Conservation (phyloP, 2,888 invertebrate genomes). For the Apodemia zela region DNA sequence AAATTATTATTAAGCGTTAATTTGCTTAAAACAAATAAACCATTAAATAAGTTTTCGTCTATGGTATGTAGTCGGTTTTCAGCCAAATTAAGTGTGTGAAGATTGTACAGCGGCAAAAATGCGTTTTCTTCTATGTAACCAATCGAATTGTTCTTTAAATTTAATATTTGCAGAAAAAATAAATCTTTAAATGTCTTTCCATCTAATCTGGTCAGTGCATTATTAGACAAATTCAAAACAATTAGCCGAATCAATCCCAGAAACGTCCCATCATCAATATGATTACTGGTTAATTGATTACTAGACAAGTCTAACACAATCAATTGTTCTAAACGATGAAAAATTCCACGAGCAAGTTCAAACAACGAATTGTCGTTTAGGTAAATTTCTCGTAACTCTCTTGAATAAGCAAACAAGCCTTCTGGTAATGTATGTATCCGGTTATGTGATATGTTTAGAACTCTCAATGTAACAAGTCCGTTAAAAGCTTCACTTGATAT, state of each 20-base stretch:
- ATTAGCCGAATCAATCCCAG: constrained; percentile 91
- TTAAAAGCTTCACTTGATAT: constrained; percentile 89
- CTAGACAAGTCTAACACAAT: constrained; percentile 91
- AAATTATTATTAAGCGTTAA: constrained; percentile 92
- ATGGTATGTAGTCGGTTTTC: constrained; percentile 92
- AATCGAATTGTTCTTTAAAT: constrained; percentile 92
- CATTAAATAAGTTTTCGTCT: constrained; percentile 90
- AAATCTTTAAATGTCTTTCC: constrained; percentile 92
- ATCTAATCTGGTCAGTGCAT: constrained; percentile 91
- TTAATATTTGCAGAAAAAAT: constrained; percentile 91
- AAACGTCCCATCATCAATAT: constrained; percentile 92
- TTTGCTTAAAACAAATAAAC: constrained; percentile 90
- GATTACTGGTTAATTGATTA: constrained; percentile 91
- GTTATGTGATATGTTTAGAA: constrained; percentile 93
- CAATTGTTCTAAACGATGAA: constrained; percentile 91
- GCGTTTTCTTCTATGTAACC: constrained; percentile 94
- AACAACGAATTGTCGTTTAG: constrained; percentile 91
- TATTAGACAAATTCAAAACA: constrained; percentile 91
- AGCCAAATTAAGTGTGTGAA: constrained; percentile 93
- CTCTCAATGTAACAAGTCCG: constrained; percentile 88
- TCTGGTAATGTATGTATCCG: constrained; percentile 89
- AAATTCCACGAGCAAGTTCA: constrained; percentile 89
- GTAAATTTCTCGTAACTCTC: constrained; percentile 90
- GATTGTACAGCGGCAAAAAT: constrained; percentile 91
- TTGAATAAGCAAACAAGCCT: constrained; percentile 89